Base-by-base conservation (phyloP, 1,140 invertebrate genomes). In the Philopotamus ludificatus region DNA sequence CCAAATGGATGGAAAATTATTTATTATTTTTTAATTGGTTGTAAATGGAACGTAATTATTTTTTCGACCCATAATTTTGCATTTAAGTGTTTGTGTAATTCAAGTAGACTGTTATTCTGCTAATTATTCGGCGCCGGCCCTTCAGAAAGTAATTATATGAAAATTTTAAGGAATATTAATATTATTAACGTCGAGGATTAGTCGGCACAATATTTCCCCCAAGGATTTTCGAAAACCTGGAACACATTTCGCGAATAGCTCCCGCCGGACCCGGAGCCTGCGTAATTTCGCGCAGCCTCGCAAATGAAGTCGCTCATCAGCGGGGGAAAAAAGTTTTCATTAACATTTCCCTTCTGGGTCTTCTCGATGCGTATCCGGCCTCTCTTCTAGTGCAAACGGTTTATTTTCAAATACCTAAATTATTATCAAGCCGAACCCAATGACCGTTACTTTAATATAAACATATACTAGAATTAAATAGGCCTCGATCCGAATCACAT, bases 261-360 rank as follows among this genome's bases (percentile, higher is more conserved):
- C 49, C 49, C 49, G 12, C 21, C 12, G 49, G 49, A 51, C 49
- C 25, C 49, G 18, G 12, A 51, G 20, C n/a, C 12, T 25, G 12
- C 49, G 25, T 21, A 51, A 20, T 20, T 25, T 25, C 22, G 16
- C 49, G 15, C 18, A n/a, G 20, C 21, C 44, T 45, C 21, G 18
- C 49, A 22, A 51, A 51, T 51, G 49, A 51, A 51, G 49, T 51
- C 22, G 49, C 49, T 51, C 49, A 51, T 51, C 49, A 51, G n/a
- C n/a, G n/a, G n/a, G 21, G 18, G 49, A 25, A 51, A 51, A 51
- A 51, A 51, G 49, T 51, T 51, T 51, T 51, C 49, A 51, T 51
- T 51, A 51, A 21, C 49, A 4, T 25, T 21, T 18, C 49, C 49
- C 45, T 21, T 21, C 15, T 49, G 45, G 49, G 20, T 18, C 22